Evolutionary conservation across 1,140 invertebrate species (phyloP), one percentile per base, ranked within the genome.

Genomic region (Drosophila paulistorum): DNA sequence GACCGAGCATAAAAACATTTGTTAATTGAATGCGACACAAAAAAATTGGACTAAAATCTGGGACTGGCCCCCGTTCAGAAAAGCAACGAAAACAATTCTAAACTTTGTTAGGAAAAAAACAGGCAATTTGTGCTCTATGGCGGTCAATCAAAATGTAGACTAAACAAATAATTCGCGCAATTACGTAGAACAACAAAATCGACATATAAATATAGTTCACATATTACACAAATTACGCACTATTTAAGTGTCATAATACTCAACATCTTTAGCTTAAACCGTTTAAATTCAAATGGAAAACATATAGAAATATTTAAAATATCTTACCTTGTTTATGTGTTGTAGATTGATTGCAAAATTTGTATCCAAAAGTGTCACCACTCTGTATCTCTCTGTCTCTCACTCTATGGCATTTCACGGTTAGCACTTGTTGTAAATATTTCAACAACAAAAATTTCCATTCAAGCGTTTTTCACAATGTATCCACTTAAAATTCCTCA

Each of bases 151-250:
- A 89, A 87, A 89, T 81, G 85, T 89, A 71, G 80, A 81, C 80
- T 79, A 89, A 89, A 89, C 84, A 89, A 89, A 78, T 78, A 55
- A 89, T 89, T 89, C 75, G 68, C 77, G 74, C 84, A 89, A 89
- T 84, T 89, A 89, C 79, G 26, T 30, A 75, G 77, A 87, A 78
- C 13, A 14, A 64, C 59, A 70, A 72, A 7, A 39, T 41, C 11
- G 54, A 35, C 17, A 10, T 30, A 9, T 9, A 54, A 71, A 65
- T 54, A 48, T 1, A 41, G 51, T 3, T 30, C 3, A 59, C 13
- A 17, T 4, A 45, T 51, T 11, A 23, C 17, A 51, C 7, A 51
- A 23, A 51, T 20, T 51, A 51, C 57, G 63, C 54, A 71, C 26
- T 55, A 35, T 2, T 10, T 7, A 20, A 48, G 17, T 48, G 45